A percentile compares a stretch with the other conserved stretches of the same genome.
phyloP scores from a whole-genome alignment of 2,888 invertebrate species.

The Cylloceria caligata region DNA sequence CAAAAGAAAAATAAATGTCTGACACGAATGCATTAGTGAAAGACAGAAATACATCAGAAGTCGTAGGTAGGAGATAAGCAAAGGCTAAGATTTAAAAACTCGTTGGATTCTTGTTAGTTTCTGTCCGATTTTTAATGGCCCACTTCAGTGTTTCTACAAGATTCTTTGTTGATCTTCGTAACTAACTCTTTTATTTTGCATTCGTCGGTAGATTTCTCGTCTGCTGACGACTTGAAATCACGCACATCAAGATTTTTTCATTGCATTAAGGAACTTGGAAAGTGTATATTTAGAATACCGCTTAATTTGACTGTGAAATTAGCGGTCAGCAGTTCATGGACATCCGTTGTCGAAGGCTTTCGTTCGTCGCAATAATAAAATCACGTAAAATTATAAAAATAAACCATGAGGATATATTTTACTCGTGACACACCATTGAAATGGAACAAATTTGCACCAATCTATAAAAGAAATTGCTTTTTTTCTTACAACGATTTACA shows the following conservation, averaged over 20 bases:
- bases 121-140: neutral
- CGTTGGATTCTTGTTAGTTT: neutral
- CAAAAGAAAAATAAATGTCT: conserved; percentile 5
- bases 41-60: neutral
- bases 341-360: no score
- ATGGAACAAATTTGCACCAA: no score
- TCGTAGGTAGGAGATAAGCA: neutral
- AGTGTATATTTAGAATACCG: neutral
- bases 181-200: neutral
- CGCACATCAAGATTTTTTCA: neutral
- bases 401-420: no score
- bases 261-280: neutral
- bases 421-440: no score
- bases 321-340: no score
- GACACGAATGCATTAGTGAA: neutral
- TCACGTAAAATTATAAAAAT: no score
- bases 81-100: neutral
- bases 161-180: neutral
- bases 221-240: neutral
- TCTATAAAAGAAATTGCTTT: no score
- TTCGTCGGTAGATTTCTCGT: neutral
- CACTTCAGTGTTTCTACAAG: neutral
- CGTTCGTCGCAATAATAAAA: no score
- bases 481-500: no score
- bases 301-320: no score